Percentiles rank a stretch among this genome's conserved stretches.
phyloP scores from a whole-genome alignment of 2,113 vertebrate species.

The Alosa alosa region DNA sequence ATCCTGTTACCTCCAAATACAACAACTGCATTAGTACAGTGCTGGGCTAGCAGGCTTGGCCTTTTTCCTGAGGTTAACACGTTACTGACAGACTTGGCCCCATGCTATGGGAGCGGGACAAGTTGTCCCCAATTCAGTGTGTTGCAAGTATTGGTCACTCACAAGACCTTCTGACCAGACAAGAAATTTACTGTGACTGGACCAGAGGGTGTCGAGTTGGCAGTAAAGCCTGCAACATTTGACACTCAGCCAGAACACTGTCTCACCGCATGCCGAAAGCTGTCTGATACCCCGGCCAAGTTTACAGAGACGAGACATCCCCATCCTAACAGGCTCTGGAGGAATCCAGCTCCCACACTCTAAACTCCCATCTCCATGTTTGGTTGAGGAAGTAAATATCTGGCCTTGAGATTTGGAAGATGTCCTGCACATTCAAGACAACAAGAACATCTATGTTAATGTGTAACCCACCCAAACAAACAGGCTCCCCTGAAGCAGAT shows the following conservation, averaged over 20 bases:
- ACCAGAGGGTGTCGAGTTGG: not conserved
- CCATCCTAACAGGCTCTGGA: slow-evolving; percentile 16
- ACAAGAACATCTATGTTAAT: not conserved
- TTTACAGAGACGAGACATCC: slow-evolving; percentile 45
- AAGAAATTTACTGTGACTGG: not conserved
- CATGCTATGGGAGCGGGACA: not conserved
- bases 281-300: slow-evolving; percentile 49
- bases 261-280: slow-evolving; percentile 28
- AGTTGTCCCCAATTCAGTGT: not conserved
- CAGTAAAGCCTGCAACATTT: slow-evolving; percentile 14
- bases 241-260: not conserved
- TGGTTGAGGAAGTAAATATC: not conserved
- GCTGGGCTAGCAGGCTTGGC: not conserved
- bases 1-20: slow-evolving; percentile 27
- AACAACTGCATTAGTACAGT: not conserved
- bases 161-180: not conserved
- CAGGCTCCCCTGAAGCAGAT: not conserved
- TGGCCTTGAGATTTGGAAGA: not conserved
- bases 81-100: not conserved
- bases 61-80: not conserved
- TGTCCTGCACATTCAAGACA: not conserved
- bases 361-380: slow-evolving; percentile 15
- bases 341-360: slow-evolving; percentile 24
- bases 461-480: not conserved
- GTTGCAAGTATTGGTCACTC: not conserved